Evolutionary conservation across 2,797 vertebrate genomes (phyloP).

Genomic region (Acipenser oxyrinchus): DNA sequence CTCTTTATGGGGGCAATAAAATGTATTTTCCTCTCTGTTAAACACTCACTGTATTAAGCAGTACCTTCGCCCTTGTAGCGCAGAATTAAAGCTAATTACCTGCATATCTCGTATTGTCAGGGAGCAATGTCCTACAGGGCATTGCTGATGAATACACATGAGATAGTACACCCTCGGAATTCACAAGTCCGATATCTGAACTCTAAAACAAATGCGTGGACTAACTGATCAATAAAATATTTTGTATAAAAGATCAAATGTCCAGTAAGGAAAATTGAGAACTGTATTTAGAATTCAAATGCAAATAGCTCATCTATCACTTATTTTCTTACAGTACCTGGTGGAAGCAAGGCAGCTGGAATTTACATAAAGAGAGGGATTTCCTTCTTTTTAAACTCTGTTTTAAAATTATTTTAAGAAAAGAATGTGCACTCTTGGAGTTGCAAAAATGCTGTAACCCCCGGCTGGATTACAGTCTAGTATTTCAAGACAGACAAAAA

Average conservation of each 20-base stretch:
- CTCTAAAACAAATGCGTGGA: neutral
- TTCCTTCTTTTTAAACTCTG: conserved; percentile 6
- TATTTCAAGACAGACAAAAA: conserved; percentile 13
- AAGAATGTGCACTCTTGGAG: conserved; percentile 25
- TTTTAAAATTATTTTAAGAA: conserved; percentile 4
- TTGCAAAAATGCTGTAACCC: conserved; percentile 36
- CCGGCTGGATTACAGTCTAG: conserved; percentile 32
- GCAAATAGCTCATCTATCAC: too few relatives aligned
- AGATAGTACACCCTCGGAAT: neutral
- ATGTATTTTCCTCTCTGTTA: conserved; percentile 35
- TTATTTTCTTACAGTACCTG: neutral
- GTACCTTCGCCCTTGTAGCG: neutral
- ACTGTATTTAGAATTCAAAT: too few relatives aligned
- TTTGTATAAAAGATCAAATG: neutral
- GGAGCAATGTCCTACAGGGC: conserved; percentile 39
- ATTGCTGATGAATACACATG: conserved; percentile 5
- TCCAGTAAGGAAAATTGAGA: too few relatives aligned
- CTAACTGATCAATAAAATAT: neutral
- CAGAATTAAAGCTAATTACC: conserved; percentile 4
- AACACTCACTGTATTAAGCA: conserved; percentile 1
- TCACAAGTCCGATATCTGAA: conserved; percentile 2
- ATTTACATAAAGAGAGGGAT: neutral
- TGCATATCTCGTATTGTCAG: conserved; percentile 20
- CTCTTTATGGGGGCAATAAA: conserved; percentile 25
- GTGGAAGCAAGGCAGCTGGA: neutral